Evolutionary conservation across 1,140 invertebrate species (phyloP).

Genomic region (Leptinotarsa texana): DNA sequence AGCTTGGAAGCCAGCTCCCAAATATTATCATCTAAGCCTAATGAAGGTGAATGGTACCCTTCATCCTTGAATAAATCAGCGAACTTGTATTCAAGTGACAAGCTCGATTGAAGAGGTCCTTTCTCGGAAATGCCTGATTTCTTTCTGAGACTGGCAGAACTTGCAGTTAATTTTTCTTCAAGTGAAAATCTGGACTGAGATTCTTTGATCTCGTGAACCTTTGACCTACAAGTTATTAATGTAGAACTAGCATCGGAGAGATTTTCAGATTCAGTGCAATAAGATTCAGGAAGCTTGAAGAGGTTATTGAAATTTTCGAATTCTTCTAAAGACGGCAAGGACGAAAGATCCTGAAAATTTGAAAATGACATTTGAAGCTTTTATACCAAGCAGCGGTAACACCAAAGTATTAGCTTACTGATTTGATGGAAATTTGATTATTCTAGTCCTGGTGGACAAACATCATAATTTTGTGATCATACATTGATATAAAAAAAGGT

Average conservation of each 20-base stretch:
- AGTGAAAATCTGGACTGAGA: slow-evolving; percentile 19
- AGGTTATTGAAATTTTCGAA: slow-evolving; percentile 28
- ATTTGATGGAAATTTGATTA: too few species aligned
- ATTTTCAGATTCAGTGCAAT: slow-evolving; percentile 23
- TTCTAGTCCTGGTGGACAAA: too few species aligned
- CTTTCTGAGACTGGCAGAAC: background rate
- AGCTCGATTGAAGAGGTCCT: background rate
- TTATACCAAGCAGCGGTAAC: too few species aligned
- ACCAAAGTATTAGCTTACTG: too few species aligned
- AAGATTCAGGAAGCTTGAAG: slow-evolving; percentile 22
- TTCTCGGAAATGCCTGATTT: background rate
- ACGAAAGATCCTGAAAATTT: slow-evolving; percentile 37
- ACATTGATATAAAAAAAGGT: too few species aligned
- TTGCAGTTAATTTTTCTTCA: slow-evolving; percentile 15
- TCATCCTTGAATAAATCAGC: slow-evolving; percentile 34
- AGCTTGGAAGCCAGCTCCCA: slow-evolving; percentile 46
- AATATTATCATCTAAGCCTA: slow-evolving; percentile 40
- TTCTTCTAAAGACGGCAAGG: slow-evolving; percentile 36
- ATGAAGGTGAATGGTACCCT: slow-evolving; percentile 37
- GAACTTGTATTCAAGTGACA: slow-evolving; percentile 5
- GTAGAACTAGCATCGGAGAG: slow-evolving; percentile 23
- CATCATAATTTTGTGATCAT: too few species aligned
- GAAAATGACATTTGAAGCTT: background rate
- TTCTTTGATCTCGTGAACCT: background rate
- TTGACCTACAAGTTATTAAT: background rate